Evolutionary conservation across 2,113 vertebrate species (phyloP).

Genomic region (Globicephala melas): DNA sequence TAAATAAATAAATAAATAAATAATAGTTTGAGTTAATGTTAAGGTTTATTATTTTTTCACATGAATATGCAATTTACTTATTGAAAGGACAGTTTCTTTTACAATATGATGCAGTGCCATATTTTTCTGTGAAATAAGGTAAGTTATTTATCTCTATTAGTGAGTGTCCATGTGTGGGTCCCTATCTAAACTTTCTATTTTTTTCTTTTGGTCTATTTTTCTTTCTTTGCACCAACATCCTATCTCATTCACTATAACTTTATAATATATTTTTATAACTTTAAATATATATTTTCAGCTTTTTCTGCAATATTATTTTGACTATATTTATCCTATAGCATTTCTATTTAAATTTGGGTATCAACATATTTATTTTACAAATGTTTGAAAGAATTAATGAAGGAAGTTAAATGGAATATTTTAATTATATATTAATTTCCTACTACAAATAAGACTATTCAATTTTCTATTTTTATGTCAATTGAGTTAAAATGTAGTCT

Average conservation of each 20-base stretch:
- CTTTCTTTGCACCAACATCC: background rate
- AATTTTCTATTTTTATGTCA: background rate
- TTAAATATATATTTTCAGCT: background rate
- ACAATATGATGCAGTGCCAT: background rate
- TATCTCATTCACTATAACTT: background rate
- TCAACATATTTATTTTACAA: background rate
- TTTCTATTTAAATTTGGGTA: background rate
- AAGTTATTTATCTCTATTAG: too few species aligned
- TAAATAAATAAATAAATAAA: too few species aligned
- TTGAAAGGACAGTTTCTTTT: background rate
- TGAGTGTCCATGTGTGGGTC: too few species aligned
- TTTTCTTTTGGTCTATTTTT: background rate
- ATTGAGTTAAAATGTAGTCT: background rate
- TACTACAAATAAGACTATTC: background rate
- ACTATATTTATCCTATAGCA: background rate
- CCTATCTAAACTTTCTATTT: background rate
- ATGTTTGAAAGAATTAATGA: background rate
- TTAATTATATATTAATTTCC: background rate
- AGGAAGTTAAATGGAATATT: background rate
- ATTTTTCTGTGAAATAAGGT: background rate
- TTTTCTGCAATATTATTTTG: background rate
- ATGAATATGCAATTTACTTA: background rate
- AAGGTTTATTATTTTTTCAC: background rate
- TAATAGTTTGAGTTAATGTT: background rate
- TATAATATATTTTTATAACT: background rate